A percentile compares a stretch with the other conserved stretches of the same genome.
Evolutionary conservation across 2,113 vertebrate species (phyloP).

Genomic region (Mus musculus): DNA sequence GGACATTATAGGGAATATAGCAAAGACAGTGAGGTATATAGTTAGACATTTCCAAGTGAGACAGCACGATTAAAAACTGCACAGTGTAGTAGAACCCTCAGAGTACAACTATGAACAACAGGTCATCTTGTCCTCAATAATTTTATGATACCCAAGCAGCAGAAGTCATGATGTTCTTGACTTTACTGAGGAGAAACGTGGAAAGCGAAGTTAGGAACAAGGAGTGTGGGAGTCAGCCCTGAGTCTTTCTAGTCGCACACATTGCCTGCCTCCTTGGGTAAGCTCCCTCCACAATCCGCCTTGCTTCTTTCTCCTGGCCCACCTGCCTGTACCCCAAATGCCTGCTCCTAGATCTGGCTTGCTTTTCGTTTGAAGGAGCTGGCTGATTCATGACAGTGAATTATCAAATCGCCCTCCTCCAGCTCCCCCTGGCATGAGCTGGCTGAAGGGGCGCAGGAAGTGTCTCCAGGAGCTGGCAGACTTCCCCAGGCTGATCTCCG

Average conservation of each 20-base stretch:
- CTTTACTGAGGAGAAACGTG: neutral
- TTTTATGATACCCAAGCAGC: slow-evolving; percentile 29
- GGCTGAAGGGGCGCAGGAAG: slow-evolving; percentile 74
- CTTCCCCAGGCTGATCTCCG: slow-evolving; percentile 81
- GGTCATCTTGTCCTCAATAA: slow-evolving; percentile 48
- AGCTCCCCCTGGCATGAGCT: slow-evolving; percentile 70
- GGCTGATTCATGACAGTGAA: slow-evolving; percentile 41
- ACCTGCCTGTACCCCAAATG: neutral
- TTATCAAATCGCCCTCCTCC: slow-evolving; percentile 66
- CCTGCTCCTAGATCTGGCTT: neutral
- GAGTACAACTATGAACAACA: neutral
- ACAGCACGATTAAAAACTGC: slow-evolving; percentile 2
- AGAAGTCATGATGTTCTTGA: neutral
- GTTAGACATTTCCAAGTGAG: neutral
- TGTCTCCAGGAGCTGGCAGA: slow-evolving; percentile 71
- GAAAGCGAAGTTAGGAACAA: neutral
- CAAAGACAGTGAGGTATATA: neutral
- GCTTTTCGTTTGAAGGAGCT: neutral
- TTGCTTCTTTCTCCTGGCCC: too few species aligned
- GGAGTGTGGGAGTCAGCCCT: neutral
- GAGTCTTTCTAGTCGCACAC: neutral
- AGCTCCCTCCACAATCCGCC: neutral
- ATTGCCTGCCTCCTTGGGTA: neutral
- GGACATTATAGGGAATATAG: neutral
- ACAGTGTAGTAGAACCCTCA: neutral